Base-by-base conservation (phyloP, 2,888 invertebrate species). In the Ferdinandea cuprea region DNA sequence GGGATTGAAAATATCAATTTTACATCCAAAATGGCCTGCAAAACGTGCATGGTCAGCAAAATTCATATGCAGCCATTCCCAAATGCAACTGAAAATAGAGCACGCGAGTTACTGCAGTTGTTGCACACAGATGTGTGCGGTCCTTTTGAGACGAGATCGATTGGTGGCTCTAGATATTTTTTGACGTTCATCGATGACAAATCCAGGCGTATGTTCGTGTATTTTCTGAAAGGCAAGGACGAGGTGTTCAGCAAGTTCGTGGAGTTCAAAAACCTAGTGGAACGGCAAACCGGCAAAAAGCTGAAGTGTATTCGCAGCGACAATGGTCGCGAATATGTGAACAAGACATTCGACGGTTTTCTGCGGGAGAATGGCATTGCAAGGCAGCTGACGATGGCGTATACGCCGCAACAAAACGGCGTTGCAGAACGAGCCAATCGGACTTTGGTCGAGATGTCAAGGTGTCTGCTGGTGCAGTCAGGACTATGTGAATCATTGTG, bases 341-440 rank as follows among this genome's bases (percentile, higher is more conserved):
- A 72, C 19, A 74, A 56, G 11, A 17, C 8, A 28, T 86, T 86
- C 35, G 42, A 79, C 7, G 46, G 15, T 46, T 85, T 65, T 73
- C 56, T 85, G 8, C 13, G 63, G 1, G 44, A 76, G 8, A 52
- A 77, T 50, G 86, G 86, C 3, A 85, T 85, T 40, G 35, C 30
- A 28, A 37, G 80, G 9, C 79, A 86, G 40, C 28, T 85, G 17
- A 85, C 85, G 2, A 78, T 83, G 1, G 65, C 72, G 11, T 66
- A 86, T 21, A 86, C 85, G 15, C 87, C 86, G 4, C 85, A 86
- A 21, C 86, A 86, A 65, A 86, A 86, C 32, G 86, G 86, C 2
- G 81, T 86, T 6, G 85, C 86, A 0, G 85, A 86, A 37, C 37
- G 85, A 4, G 80, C 69, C 0, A 86, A 86, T 54, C 61, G 78